Evolutionary conservation across 2,888 invertebrate genomes (phyloP), one percentile per base, ranked within the genome.

Genomic region (Drosophila neotestacea): DNA sequence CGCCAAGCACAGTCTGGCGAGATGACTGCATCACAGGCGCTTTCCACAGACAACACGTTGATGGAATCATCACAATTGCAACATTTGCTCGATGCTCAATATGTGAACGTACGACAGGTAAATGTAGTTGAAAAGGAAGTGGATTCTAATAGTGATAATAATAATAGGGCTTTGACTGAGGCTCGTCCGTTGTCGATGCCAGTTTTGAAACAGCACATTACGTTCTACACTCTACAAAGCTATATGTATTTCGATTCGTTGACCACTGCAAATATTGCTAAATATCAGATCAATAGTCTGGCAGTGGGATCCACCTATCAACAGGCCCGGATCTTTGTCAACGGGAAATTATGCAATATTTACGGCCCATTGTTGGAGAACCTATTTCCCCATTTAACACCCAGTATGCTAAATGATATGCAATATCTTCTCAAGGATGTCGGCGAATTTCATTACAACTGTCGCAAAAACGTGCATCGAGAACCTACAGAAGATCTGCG

Each of bases 1-100:
- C 39, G 16, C 13, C 36, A 13, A 6, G 42, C 3, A 0, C 39
- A 32, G n/a, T 1, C 36, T 9, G 13, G 16, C 3, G 13, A 13
- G 16, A 34, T 73, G 28, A 79, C 81, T 6, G 52, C 51, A 2
- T 88, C 85, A 5, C 89, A 88, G 59, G 87, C 60, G 1, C 68
- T 85, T 0, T 52, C 87, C 6, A 39, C 46, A 1, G 87, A 72
- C 59, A 87, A 88, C 38, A 73, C 81, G 0, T 32, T 85, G 3
- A 55, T 88, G 32, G 73, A 59, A 28, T 89, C 87, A 6, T 66
- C 85, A 0, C 65, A 86, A 32, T 9, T 85, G 6, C 59, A 74
- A 13, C 38, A 39, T 0, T 48, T 81, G 4, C 42, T 89, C 27
- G 71, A 81, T 46, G 55, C 68, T 6, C 52, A 61, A 0, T 38